Base-by-base conservation (phyloP, 2,888 invertebrate species). In the Corbicula japonica region DNA sequence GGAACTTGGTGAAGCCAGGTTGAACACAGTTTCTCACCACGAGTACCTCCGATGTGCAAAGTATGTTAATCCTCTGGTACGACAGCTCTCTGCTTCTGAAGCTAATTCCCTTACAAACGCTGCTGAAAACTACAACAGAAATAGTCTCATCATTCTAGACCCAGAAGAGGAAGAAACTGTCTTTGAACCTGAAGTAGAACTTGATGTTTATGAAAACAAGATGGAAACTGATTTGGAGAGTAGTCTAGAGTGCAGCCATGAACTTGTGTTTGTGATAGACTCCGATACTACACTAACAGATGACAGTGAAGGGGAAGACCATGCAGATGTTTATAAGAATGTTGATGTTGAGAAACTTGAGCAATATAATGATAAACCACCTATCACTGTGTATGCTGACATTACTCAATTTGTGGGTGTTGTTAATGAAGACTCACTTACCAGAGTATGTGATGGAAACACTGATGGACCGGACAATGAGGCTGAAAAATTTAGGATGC, bases 21-120 rank as follows among this genome's bases (percentile, higher is more conserved):
- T 83, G 15, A 76, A 83, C 63, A 65, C 68, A n/a, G 74, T 79
- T 10, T 79, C 83, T 8, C 83, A 83, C 65, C 76, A 79, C 26
- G 65, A 76, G 48, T 65, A 83, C 35, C 60, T 83, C 28, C 54
- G 75, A 18, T 83, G 83, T 66, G 83, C 83, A 12, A 79, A 76
- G 54, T 52, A 74, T 44, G 76, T 83, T 26, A 83, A 74, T 34
- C 83, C 76, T 12, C 28, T 80, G 4, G 63, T 70, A 5, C 26
- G 72, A 38, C 72, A 76, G 34, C 56, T 80, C n/a, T 68, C 80
- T 15, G 35, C 32, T 44, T 35, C 28, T n/a, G 60, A 50, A 12
- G 50, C 35, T n/a, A n/a, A 28, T 18, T 21, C 41, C 30, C 26
- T 26, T 8, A 32, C 15, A 18, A 32, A 38, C 18, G 28, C 60